These are phyloP conservation scores for Passer montanus DNA, from an alignment of 2,113 vertebrate species.

Conservation along the genomic window DNA sequence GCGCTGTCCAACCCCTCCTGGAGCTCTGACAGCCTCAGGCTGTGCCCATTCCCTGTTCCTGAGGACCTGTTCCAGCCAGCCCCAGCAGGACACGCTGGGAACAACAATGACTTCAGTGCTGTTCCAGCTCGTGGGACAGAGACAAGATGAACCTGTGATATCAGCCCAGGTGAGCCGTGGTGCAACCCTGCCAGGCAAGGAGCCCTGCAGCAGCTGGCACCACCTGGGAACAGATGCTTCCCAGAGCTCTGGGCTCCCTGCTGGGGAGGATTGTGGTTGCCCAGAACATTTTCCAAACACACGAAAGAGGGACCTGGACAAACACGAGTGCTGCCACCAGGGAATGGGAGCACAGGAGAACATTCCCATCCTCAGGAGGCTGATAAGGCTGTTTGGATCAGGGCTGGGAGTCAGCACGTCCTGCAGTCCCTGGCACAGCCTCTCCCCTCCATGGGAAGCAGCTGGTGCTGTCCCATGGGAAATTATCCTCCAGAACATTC, in stretches of 20 bases:
- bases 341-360: neutral
- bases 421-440: neutral
- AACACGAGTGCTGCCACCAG: neutral
- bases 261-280: neutral
- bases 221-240: accelerated
- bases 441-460: neutral
- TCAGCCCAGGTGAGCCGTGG: neutral
- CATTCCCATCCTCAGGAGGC: neutral
- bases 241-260: neutral
- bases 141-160: neutral
- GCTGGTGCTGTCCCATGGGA: neutral
- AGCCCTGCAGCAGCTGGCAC: neutral
- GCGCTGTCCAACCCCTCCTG: accelerated
- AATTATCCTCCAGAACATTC: neutral
- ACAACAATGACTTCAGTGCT: neutral
- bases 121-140: neutral
- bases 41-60: neutral
- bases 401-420: accelerated
- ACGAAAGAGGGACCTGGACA: neutral
- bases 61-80: neutral
- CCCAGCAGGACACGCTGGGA: neutral
- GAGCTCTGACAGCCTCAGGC: neutral
- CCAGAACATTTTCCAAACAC: neutral
- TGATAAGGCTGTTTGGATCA: neutral
- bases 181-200: neutral